Evolutionary conservation across 2,797 vertebrate species (phyloP).

Genomic region (Fistularia commersonii): DNA sequence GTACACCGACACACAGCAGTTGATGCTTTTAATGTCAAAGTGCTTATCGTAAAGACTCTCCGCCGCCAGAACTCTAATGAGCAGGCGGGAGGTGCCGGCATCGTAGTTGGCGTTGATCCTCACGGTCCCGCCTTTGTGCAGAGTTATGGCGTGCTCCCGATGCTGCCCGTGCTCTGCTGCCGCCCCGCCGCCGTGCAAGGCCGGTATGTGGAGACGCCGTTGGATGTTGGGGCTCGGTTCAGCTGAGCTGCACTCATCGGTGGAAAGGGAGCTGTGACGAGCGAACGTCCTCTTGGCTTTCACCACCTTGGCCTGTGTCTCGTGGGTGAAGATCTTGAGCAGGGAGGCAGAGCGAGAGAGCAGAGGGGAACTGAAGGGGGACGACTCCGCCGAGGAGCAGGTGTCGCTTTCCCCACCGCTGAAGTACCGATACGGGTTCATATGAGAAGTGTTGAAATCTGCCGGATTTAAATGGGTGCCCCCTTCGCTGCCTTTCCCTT

Average conservation of each 20-base stretch:
- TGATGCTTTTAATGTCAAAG: slow-evolving; percentile 86
- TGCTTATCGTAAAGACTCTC: slow-evolving; percentile 88
- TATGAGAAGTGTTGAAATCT: slow-evolving; percentile 81
- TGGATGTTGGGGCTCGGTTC: slow-evolving; percentile 89
- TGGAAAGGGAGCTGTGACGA: slow-evolving; percentile 91
- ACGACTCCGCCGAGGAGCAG: slow-evolving; percentile 93
- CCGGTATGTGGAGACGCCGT: slow-evolving; percentile 81
- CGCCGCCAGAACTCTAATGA: slow-evolving; percentile 83
- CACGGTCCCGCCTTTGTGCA: slow-evolving; percentile 85
- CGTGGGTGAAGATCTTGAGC: slow-evolving; percentile 91
- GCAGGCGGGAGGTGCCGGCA: slow-evolving; percentile 81
- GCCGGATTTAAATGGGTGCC: slow-evolving; percentile 76
- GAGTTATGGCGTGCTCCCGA: slow-evolving; percentile 76
- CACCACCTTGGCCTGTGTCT: slow-evolving; percentile 91
- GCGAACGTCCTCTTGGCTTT: slow-evolving; percentile 88
- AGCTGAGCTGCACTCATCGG: slow-evolving; percentile 90
- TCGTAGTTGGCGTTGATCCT: slow-evolving; percentile 86
- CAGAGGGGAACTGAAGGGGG: slow-evolving; percentile 90
- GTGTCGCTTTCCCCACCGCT: slow-evolving; percentile 96
- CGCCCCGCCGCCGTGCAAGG: slow-evolving; percentile 61
- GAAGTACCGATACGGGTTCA: slow-evolving; percentile 90
- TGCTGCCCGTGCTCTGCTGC: slow-evolving; percentile 56
- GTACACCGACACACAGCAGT: slow-evolving; percentile 92
- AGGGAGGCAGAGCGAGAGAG: slow-evolving; percentile 92
- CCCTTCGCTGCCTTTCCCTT: slow-evolving; percentile 60